Evolutionary conservation across 2,113 vertebrate genomes (phyloP), one percentile per base, ranked within the genome.

Genomic region (Pardalotus punctatus): DNA sequence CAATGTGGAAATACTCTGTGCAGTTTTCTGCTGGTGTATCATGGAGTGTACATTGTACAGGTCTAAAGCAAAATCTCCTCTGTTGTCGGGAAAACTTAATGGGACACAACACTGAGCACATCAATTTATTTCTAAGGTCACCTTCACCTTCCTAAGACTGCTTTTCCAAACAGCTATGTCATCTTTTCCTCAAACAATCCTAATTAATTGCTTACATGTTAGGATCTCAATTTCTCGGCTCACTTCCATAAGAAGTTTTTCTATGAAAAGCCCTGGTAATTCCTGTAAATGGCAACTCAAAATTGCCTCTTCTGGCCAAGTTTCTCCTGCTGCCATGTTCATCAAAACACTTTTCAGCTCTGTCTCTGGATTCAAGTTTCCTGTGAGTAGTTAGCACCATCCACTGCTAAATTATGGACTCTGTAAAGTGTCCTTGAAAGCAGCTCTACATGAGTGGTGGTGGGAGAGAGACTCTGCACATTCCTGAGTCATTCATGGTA

Each of bases 71-170:
- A 58, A 33, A 57, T n/a, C 38, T 64, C 25, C 33, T 57, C 62
- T 78, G 10, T 7, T 35, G 47, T 31, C 0, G 0, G 28, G 22
- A 89, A 15, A 45, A 57, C 29, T 38, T 45, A n/a, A 2, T 18
- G 13, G n/a, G 24, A 70, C 53, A 42, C 4, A 11, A 38, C 66
- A 19, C 12, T 36, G 38, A 92, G 51, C 21, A n/a, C 6, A 36
- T 71, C 42, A 58, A 28, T 20, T 47, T 18, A 51, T 79, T 93
- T 82, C 42, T 88, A 38, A 58, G 23, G 43, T 81, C 47, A 78
- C 36, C 48, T 45, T 74, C 11, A 5, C 33, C 70, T 42, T 50
- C 60, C 23, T 43, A 69, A 50, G 6, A 64, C 21, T 3, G 7
- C 12, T 64, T 74, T 81, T 42, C 53, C 60, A 79, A 96, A 62